Conservation (phyloP, 2,888 invertebrate species). For the Masnerella sp. region DNA sequence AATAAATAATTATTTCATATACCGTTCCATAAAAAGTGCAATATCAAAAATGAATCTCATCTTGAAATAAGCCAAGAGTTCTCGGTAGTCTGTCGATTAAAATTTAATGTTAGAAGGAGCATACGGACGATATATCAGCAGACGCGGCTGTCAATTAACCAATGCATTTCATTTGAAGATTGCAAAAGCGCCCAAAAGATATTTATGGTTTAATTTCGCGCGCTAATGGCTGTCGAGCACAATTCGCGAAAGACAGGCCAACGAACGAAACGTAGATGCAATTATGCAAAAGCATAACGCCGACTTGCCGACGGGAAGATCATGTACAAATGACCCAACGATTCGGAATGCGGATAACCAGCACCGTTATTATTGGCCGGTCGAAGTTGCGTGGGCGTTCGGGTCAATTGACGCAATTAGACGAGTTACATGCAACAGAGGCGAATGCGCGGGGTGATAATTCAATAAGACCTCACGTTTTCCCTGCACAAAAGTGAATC, state of each 20-base stretch:
- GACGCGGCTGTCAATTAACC: constrained; percentile 27
- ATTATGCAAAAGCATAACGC: constrained; percentile 22
- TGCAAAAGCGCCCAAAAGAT: neutral
- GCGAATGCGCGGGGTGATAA: constrained; percentile 63
- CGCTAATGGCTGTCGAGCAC: neutral
- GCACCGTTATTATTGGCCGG: constrained; percentile 51
- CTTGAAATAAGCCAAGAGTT: too few species aligned
- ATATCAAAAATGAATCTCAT: too few species aligned
- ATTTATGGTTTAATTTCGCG: constrained; percentile 39
- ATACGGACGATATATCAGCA: constrained; percentile 23
- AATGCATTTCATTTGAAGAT: constrained; percentile 33
- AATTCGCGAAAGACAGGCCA: neutral
- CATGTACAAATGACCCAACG: constrained; percentile 42
- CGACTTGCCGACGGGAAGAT: neutral
- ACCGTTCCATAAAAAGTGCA: too few species aligned
- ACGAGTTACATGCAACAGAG: constrained; percentile 69
- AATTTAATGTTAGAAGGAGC: constrained; percentile 5
- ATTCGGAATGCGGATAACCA: constrained; percentile 63
- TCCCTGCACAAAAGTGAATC: constrained; percentile 51
- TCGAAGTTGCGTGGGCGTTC: constrained; percentile 63
- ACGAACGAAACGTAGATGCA: neutral
- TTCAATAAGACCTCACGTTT: constrained; percentile 66
- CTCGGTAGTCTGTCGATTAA: constrained; percentile 1
- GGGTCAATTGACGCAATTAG: constrained; percentile 71
- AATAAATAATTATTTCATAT: too few species aligned